Conservation (phyloP, 2,113 vertebrate species). For the Irena cyanogastra region DNA sequence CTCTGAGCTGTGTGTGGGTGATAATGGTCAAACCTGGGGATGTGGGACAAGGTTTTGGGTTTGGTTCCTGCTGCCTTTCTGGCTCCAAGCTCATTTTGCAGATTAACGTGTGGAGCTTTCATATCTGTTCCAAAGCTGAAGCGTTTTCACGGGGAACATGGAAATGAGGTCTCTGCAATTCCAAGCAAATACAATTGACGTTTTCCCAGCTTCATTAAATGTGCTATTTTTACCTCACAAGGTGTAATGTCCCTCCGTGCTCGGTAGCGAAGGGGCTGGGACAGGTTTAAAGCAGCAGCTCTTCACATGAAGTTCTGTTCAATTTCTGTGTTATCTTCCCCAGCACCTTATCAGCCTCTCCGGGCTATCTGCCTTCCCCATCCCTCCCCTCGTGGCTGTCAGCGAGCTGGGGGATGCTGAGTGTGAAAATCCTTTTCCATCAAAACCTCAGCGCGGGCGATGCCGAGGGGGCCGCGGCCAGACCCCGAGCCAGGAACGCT, state of each 20-base stretch:
- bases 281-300: neutral
- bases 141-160: neutral
- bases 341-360: neutral
- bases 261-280: neutral
- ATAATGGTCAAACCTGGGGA: neutral
- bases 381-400: neutral
- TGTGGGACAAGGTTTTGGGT: neutral
- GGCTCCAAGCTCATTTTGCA: neutral
- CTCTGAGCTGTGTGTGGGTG: neutral
- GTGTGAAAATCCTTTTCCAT: neutral
- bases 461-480: neutral
- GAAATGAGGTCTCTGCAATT: conserved; percentile 25
- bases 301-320: neutral
- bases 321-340: conserved; percentile 14
- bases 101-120: neutral
- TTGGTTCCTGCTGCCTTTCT: neutral
- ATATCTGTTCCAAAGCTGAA: neutral
- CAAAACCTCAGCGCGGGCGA: accelerated
- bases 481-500: accelerated
- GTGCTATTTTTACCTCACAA: conserved; percentile 28
- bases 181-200: neutral
- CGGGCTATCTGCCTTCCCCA: neutral
- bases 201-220: conserved; percentile 15
- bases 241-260: neutral
- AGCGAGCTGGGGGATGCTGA: neutral